phyloP scores from a whole-genome alignment of 2,888 invertebrate species.

The Tillus elongatus region DNA sequence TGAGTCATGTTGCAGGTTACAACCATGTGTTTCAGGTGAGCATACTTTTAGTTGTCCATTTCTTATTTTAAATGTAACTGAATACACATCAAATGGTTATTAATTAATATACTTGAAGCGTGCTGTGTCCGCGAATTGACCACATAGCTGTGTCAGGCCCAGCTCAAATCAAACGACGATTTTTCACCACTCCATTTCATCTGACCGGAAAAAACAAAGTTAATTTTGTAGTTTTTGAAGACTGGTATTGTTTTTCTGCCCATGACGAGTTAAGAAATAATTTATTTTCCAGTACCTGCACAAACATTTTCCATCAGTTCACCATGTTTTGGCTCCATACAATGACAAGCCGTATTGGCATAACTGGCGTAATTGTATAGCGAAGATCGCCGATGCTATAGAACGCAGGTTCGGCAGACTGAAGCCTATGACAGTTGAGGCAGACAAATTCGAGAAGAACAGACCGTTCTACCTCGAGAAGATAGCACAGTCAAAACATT shows the following conservation, averaged over 20 bases:
- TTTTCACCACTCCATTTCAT: no score
- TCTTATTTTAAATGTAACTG: no score
- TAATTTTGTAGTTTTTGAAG: no score
- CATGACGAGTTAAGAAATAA: no score
- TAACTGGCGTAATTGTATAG: slow-evolving; percentile 43
- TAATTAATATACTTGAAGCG: no score
- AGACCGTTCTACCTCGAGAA: slow-evolving; percentile 53
- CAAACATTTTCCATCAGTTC: slow-evolving; percentile 54
- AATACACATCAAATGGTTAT: no score
- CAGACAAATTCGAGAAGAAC: slow-evolving; percentile 59
- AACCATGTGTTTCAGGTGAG: slow-evolving; percentile 49
- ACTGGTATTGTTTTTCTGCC: no score
- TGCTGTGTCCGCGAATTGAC: no score
- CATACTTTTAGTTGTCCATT: not conserved
- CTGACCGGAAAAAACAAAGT: no score
- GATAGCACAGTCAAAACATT: slow-evolving; percentile 59
- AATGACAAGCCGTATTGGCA: slow-evolving; percentile 50
- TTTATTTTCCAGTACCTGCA: slow-evolving; percentile 60
- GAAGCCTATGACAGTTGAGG: slow-evolving; percentile 56
- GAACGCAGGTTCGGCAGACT: slow-evolving; percentile 66
- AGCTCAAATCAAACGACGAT: no score
- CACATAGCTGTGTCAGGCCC: no score
- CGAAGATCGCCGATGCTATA: slow-evolving; percentile 55
- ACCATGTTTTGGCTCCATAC: slow-evolving; percentile 51
- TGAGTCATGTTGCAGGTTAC: slow-evolving; percentile 69